Evolutionary conservation across 2,113 vertebrate species (phyloP).

Genomic region (Hassar affinis): DNA sequence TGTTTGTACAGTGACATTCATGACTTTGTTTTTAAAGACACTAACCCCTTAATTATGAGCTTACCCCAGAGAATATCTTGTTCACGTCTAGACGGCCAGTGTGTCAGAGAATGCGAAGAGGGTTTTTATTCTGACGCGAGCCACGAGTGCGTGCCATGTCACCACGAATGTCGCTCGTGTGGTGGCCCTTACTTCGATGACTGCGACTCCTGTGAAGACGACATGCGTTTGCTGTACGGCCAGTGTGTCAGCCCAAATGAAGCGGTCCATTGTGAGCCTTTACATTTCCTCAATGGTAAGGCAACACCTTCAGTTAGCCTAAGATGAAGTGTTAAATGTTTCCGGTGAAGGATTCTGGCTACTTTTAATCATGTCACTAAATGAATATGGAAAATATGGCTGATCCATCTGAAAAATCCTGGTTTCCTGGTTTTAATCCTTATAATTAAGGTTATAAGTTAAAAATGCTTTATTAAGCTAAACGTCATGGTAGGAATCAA

Average conservation of each 20-base stretch:
- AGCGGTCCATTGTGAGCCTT: conserved; percentile 36
- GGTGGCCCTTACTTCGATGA: conserved; percentile 68
- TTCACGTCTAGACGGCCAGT: conserved; percentile 47
- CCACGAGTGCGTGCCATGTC: conserved; percentile 81
- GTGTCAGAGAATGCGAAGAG: conserved; percentile 73
- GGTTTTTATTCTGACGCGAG: conserved; percentile 78
- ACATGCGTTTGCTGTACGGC: conserved; percentile 60
- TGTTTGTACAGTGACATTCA: background rate
- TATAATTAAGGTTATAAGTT: too few relatives aligned
- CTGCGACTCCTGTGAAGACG: conserved; percentile 75
- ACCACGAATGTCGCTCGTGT: conserved; percentile 76
- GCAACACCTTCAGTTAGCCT: background rate
- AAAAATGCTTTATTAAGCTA: background rate
- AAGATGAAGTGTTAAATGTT: background rate
- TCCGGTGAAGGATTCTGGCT: background rate
- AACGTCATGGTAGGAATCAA: background rate
- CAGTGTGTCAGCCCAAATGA: conserved; percentile 64
- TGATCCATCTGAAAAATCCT: too few relatives aligned
- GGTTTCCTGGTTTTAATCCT: too few relatives aligned
- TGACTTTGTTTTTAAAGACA: background rate
- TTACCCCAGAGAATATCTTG: background rate
- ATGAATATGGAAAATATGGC: background rate
- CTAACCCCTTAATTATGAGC: background rate
- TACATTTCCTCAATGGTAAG: conserved; percentile 75
- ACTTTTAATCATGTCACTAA: too few relatives aligned